Percentiles rank a stretch among this genome's conserved stretches.
These are phyloP conservation scores for Drosophila tani DNA, from an alignment of 1,140 invertebrate species.

Conservation along the genomic window DNA sequence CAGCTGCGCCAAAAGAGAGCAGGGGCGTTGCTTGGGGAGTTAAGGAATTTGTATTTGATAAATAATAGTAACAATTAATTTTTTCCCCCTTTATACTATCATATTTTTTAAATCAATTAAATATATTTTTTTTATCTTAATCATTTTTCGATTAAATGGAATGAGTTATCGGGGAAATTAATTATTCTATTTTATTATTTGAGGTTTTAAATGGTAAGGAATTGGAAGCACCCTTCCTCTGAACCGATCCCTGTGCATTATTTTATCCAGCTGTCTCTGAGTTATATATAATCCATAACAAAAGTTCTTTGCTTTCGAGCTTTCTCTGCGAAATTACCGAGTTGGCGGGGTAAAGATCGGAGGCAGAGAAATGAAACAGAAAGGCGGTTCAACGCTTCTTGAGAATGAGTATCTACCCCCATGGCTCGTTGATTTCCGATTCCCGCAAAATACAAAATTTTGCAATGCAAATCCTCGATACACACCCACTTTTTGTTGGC, in stretches of 20 bases:
- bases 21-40: background rate
- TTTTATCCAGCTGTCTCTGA: background rate
- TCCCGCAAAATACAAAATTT: slow-evolving; percentile 16
- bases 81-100: too few species aligned
- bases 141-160: too few species aligned
- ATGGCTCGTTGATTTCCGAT: slow-evolving; percentile 7
- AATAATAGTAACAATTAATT: background rate
- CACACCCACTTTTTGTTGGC: slow-evolving; percentile 48
- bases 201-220: too few species aligned
- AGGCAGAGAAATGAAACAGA: slow-evolving; percentile 23
- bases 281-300: background rate
- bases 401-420: slow-evolving; percentile 21
- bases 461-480: slow-evolving; percentile 48
- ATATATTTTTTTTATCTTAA: too few species aligned
- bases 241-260: background rate
- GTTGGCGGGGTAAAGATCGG: slow-evolving; percentile 17
- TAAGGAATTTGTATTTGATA: background rate
- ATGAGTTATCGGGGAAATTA: too few species aligned
- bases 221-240: background rate
- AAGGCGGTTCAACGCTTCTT: slow-evolving; percentile 53
- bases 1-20: background rate
- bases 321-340: slow-evolving; percentile 8
- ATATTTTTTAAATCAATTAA: too few species aligned
- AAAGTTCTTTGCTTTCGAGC: background rate
- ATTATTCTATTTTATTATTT: too few species aligned